Conservation (phyloP, 2,888 invertebrate genomes). For the Sinodicranocentrus sp. region DNA sequence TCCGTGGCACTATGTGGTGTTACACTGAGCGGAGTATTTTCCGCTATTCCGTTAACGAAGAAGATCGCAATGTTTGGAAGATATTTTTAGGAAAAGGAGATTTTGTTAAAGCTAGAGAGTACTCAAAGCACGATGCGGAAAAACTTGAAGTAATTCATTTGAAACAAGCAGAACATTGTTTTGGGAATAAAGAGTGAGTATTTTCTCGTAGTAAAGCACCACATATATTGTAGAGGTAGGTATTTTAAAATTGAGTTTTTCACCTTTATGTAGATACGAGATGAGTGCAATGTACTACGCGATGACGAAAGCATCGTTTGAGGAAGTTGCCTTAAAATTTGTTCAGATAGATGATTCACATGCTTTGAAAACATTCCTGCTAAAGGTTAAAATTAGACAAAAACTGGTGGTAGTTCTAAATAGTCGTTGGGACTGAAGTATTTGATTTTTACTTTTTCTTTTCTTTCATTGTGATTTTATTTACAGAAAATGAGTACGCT, state of each 20-base stretch:
- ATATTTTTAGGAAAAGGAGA: constrained; percentile 91
- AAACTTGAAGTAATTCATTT: constrained; percentile 90
- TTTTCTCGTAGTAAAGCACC: no score
- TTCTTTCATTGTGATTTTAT: constrained; percentile 23
- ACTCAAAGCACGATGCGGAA: constrained; percentile 89
- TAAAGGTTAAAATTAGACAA: no score
- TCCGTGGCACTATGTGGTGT: constrained; percentile 89
- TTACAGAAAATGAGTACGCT: constrained; percentile 86
- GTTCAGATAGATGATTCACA: constrained; percentile 88
- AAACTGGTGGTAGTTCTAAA: no score
- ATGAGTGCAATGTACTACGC: constrained; percentile 93
- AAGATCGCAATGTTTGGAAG: constrained; percentile 92
- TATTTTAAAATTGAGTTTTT: constrained; percentile 25
- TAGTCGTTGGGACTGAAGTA: no score
- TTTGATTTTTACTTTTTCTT: no score
- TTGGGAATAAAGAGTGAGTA: constrained; percentile 85
- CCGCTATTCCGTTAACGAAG: constrained; percentile 89
- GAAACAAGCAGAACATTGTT: constrained; percentile 92
- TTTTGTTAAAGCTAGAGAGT: constrained; percentile 91
- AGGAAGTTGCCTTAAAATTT: constrained; percentile 95
- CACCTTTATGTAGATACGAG: constrained; percentile 81
- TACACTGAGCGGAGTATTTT: constrained; percentile 91
- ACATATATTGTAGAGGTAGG: no score
- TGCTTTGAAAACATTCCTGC: constrained; percentile 92
- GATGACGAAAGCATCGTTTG: constrained; percentile 94